These are phyloP conservation scores for Cryptops parisi DNA, from an alignment of 2,888 invertebrate genomes.

Conservation along the genomic window DNA sequence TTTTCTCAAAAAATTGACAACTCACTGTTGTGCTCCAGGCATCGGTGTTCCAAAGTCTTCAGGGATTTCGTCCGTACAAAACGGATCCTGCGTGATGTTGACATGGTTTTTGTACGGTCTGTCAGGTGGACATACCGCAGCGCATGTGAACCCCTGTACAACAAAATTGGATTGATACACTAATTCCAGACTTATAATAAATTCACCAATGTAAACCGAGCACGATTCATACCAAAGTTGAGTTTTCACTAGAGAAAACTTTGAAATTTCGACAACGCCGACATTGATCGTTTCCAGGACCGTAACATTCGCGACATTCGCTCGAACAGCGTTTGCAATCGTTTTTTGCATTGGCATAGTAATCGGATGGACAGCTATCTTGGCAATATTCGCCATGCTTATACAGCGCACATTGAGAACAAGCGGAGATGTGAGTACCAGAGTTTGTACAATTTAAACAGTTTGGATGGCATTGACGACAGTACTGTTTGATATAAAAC, in stretches of 20 bases:
- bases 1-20: not conserved
- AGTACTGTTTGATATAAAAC: no score
- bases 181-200: no score
- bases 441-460: not conserved
- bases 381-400: slow-evolving; percentile 43
- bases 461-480: not conserved
- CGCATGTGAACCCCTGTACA: slow-evolving; percentile 61
- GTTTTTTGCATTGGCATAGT: slow-evolving; percentile 57
- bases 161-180: no score
- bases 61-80: slow-evolving; percentile 48
- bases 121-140: slow-evolving; percentile 61
- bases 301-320: slow-evolving; percentile 73
- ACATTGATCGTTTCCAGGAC: slow-evolving; percentile 61
- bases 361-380: slow-evolving; percentile 70
- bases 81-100: slow-evolving; percentile 51
- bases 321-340: slow-evolving; percentile 58
- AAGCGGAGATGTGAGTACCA: not conserved
- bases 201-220: not conserved
- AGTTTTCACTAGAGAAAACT: slow-evolving; percentile 40
- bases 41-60: slow-evolving; percentile 30
- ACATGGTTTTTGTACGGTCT: slow-evolving; percentile 63
- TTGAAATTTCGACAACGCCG: slow-evolving; percentile 60
- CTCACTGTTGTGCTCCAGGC: slow-evolving; percentile 7
- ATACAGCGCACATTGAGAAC: not conserved
- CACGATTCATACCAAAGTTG: slow-evolving; percentile 17